These are phyloP conservation scores for Lithobates sylvaticus DNA, from an alignment of 2,797 vertebrate species.

Conservation along the genomic window DNA sequence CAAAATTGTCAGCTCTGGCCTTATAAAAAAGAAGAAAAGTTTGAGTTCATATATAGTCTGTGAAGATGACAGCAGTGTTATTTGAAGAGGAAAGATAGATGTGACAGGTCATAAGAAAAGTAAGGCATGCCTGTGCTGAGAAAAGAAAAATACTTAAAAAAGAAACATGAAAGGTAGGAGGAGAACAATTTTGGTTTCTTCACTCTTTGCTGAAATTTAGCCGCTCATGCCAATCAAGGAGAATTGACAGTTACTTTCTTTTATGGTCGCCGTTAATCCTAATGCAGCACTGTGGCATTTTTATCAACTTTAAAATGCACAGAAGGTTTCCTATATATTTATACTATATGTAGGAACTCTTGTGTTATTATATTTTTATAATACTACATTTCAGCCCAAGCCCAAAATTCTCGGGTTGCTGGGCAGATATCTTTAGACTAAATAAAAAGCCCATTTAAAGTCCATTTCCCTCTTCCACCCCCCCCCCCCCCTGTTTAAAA, in stretches of 20 bases:
- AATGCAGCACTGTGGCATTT: background rate
- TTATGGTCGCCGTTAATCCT: background rate
- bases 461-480: too few relatives aligned
- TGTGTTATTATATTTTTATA: too few relatives aligned
- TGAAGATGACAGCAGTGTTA: conserved; percentile 34
- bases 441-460: too few relatives aligned
- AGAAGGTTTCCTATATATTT: too few relatives aligned
- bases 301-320: background rate
- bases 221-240: conserved; percentile 10
- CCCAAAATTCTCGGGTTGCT: too few relatives aligned
- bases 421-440: too few relatives aligned
- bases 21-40: conserved; percentile 7
- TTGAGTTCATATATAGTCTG: conserved; percentile 8
- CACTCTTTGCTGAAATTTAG: conserved; percentile 12
- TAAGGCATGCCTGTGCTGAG: conserved; percentile 25
- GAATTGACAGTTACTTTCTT: background rate
- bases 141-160: conserved; percentile 29
- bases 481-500: too few relatives aligned
- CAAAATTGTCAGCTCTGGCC: conserved; percentile 22
- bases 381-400: too few relatives aligned
- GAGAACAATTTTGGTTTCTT: conserved; percentile 24
- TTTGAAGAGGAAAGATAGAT: conserved; percentile 36
- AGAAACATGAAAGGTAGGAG: conserved; percentile 35
- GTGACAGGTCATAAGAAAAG: conserved; percentile 30
- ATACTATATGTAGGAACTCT: too few relatives aligned